phyloP scores from a whole-genome alignment of 37 sponge, comb jelly and placozoan genomes.

The Geodia barretti region DNA sequence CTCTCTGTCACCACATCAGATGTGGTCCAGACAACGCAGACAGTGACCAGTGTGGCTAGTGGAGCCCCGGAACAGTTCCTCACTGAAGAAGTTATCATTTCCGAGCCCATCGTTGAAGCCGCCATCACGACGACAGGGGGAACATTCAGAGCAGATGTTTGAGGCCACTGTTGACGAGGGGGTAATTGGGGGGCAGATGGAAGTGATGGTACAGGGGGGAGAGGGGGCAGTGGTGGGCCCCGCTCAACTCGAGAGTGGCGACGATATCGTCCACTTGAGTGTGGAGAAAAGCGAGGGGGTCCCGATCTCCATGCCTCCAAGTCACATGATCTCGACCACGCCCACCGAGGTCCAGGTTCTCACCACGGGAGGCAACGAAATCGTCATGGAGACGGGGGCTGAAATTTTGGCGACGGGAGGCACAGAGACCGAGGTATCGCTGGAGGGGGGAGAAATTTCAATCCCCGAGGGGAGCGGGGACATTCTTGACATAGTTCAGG shows the following conservation, averaged over 20 bases:
- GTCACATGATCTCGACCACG: neutral
- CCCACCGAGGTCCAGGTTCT: neutral
- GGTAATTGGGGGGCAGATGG: conserved; percentile 9
- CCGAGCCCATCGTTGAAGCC: conserved; percentile 33
- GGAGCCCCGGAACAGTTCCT: neutral
- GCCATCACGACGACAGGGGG: neutral
- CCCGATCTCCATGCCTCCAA: neutral
- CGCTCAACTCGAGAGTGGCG: neutral
- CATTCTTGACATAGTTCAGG: conserved; percentile 33
- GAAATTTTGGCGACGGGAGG: neutral
- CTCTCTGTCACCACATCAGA: neutral
- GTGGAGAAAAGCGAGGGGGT: neutral
- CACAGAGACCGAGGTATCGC: neutral
- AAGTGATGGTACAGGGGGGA: conserved; percentile 30
- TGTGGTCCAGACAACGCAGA: neutral
- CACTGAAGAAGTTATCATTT: conserved; percentile 54
- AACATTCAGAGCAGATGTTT: neutral
- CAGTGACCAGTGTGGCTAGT: too few relatives aligned
- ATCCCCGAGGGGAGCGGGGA: conserved; percentile 16
- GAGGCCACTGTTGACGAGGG: neutral
- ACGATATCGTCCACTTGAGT: conserved; percentile 2
- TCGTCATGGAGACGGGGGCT: neutral
- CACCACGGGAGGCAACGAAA: neutral
- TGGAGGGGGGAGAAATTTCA: conserved; percentile 1
- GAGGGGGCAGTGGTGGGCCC: neutral